These are phyloP conservation scores for Pachypanchax playfairii DNA, from an alignment of 2,113 vertebrate genomes.

Conservation along the genomic window DNA sequence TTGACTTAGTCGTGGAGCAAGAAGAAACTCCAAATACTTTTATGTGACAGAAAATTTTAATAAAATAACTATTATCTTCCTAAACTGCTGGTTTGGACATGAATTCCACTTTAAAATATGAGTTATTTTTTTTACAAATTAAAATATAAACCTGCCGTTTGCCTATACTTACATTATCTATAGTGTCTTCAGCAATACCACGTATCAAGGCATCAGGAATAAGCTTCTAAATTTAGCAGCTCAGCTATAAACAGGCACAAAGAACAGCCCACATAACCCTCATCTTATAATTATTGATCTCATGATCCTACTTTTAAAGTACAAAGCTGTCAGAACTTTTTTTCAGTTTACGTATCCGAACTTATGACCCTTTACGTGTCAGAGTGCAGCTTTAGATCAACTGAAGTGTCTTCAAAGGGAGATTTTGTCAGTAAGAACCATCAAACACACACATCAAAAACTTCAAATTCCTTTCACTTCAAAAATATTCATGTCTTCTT, in stretches of 20 bases:
- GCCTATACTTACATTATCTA: conserved; percentile 1
- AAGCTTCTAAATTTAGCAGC: conserved; percentile 12
- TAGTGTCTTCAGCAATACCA: not conserved
- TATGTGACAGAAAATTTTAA: too few relatives aligned
- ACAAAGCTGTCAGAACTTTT: conserved; percentile 25
- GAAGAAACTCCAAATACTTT: too few relatives aligned
- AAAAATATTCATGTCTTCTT: not conserved
- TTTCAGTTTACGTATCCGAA: conserved; percentile 39
- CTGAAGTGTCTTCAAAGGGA: conserved; percentile 45
- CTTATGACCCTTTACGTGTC: conserved; percentile 38
- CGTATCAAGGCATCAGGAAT: not conserved
- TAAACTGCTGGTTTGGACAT: too few relatives aligned
- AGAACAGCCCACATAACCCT: conserved; percentile 22
- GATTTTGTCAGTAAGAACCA: conserved; percentile 18
- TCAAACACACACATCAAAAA: not conserved
- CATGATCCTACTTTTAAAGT: conserved; percentile 17
- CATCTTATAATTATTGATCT: conserved; percentile 37
- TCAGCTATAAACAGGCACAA: conserved; percentile 10
- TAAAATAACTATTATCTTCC: too few relatives aligned
- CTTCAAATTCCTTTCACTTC: conserved; percentile 8
- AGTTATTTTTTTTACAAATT: too few relatives aligned
- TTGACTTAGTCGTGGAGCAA: too few relatives aligned
- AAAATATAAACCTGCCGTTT: too few relatives aligned
- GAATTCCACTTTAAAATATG: too few relatives aligned
- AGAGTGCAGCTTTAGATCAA: conserved; percentile 40